Base-by-base conservation (phyloP, 1,140 invertebrate genomes). In the Galendromus occidentalis region DNA sequence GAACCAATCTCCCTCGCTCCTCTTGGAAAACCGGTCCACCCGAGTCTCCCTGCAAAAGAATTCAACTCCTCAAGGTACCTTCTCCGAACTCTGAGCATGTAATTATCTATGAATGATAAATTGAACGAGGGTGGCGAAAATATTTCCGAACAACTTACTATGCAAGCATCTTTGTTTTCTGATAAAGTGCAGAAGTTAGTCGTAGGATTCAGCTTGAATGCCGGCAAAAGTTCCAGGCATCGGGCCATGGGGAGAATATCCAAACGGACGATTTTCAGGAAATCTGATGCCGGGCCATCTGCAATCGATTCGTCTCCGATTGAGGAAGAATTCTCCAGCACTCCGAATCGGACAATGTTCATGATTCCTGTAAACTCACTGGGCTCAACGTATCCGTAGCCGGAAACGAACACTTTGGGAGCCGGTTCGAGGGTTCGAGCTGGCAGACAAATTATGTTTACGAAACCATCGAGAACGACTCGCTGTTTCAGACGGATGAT, bases 11-110 rank as follows among this genome's bases (percentile, higher is more conserved):
- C 14, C 51, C 51, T 20, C 51, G 51, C 17, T 29, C 14, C 51
- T 59, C 51, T 33, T 59, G 51, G 33, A 59, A 59, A 29, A 59
- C 14, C n/a, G 51, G 51, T 29, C 51, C 51, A 22, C 51, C 51
- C 14, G 51, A 59, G 25, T 59, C 51, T 17, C 51, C 51, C 51
- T 59, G 33, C n/a, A 47, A 47, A 25, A 4, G n/a, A n/a, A n/a
- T n/a, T n/a, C n/a, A n/a, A n/a, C n/a, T n/a, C n/a, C n/a, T n/a
- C n/a, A n/a, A n/a, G n/a, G n/a, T n/a, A n/a, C n/a, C n/a, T n/a
- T n/a, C n/a, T n/a, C n/a, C n/a, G n/a, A 44, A 12, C 12, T 44
- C 42, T 12, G 12, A 18, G 18, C 12, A 44, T 44, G 18, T 12
- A 44, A 44, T n/a, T 12, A 44, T 44, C n/a, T 44, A 44, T 12